Base-by-base conservation (phyloP, 1,140 invertebrate species). In the Venustaconcha ellipsiformis region DNA sequence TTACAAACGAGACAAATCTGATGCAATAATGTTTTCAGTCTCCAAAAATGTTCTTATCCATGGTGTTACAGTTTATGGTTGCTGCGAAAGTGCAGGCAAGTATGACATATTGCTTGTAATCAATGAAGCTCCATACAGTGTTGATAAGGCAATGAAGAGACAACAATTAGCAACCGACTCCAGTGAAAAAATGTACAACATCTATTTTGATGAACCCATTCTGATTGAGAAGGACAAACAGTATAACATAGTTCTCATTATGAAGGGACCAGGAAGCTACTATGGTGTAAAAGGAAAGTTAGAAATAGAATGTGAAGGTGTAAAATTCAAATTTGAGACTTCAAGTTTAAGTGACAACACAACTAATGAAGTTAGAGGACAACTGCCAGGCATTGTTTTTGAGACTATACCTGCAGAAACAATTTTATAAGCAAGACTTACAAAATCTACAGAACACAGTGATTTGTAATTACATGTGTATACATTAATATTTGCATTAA, bases 341-440 rank as follows among this genome's bases (percentile, higher is more conserved):
- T 18, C 67, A 48, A 20, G 30, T 30, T 15, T 20, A 55, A 67
- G 64, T 14, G 63, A 68, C 58, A 79, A 75, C 55, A 62, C 62
- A n/a, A 75, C 78, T 56, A 30, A 20, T 64, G 17, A 58, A 57
- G 57, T 26, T 17, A 58, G 62, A 17, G 78, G 78, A 26, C 78
- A 79, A 57, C 62, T 79, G 65, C 73, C 69, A 26, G 78, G 68
- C 13, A 56, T 79, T n/a, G 60, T 69, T 4, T 79, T 67, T 59
- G 69, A 77, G 37, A 48, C 4, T 30, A 30, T 30, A 30, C 37
- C 37, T 48, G 37, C 4, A 48, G 4, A 48, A 48, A 48, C 37
- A 30, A 0, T 30, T 30, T 48, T 48, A 48, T 48, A 48, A 8
- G 6, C 6, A 48, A 48, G 37, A 48, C 37, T 48, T 48, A 48